phyloP scores from a whole-genome alignment of 2,113 vertebrate species.

The Ursus arctos region DNA sequence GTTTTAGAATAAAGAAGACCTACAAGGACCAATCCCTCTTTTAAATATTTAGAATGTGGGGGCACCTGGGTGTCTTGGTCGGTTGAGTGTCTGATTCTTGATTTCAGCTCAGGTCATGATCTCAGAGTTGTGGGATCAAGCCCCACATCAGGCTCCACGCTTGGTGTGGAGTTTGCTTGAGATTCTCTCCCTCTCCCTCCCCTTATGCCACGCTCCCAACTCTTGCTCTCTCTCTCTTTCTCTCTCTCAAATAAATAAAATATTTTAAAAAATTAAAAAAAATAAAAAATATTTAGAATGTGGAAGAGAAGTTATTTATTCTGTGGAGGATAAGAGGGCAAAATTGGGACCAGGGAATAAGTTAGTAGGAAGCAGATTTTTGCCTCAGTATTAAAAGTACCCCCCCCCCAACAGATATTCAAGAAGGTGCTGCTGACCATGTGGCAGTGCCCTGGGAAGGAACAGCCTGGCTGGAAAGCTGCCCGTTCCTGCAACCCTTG shows the following conservation, averaged over 20 bases:
- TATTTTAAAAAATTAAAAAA: background rate
- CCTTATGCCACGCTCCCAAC: background rate
- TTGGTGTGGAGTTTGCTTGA: background rate
- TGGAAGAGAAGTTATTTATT: background rate
- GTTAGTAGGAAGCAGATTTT: background rate
- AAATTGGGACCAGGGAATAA: background rate
- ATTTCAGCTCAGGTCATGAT: background rate
- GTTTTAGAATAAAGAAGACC: constrained; percentile 35
- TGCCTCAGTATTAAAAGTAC: background rate
- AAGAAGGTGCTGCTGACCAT: background rate
- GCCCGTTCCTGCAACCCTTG: background rate
- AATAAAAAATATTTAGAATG: background rate
- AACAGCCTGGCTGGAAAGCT: background rate
- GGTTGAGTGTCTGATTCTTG: background rate
- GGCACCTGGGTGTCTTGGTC: background rate
- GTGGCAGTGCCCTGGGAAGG: background rate
- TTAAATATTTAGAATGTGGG: background rate
- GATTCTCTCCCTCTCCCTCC: background rate
- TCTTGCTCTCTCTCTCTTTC: background rate
- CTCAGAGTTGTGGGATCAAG: background rate
- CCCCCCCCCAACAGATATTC: background rate
- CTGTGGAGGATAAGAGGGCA: background rate
- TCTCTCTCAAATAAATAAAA: background rate
- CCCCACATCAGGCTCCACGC: background rate
- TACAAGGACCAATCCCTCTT: background rate